These are phyloP conservation scores for Seison nebaliae DNA, from an alignment of 1,140 invertebrate species.

Conservation along the genomic window DNA sequence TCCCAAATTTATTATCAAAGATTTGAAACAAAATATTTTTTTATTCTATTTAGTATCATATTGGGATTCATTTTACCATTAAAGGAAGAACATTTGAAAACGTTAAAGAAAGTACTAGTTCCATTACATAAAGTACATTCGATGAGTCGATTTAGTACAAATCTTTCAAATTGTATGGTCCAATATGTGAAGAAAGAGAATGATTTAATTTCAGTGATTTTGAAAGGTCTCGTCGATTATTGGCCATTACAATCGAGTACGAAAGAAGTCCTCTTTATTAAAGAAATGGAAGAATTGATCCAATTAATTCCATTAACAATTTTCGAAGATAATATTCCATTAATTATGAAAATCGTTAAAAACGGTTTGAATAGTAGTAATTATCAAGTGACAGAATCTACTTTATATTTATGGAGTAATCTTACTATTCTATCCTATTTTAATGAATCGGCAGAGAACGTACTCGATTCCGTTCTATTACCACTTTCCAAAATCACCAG, in stretches of 20 bases:
- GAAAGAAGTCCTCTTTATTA: constrained; percentile 34
- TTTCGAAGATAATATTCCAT: too few species aligned
- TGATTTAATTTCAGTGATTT: constrained; percentile 40
- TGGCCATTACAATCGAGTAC: constrained; percentile 34
- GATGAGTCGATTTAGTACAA: constrained; percentile 66
- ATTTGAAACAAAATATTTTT: not conserved
- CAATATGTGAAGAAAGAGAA: constrained; percentile 89
- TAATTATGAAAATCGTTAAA: too few species aligned
- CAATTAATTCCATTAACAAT: too few species aligned
- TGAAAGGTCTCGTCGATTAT: constrained; percentile 31
- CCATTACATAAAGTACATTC: constrained; percentile 75
- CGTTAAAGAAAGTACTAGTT: constrained; percentile 56
- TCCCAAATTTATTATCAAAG: constrained; percentile 11
- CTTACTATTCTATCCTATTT: too few species aligned
- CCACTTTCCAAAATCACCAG: too few species aligned
- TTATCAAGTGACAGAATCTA: too few species aligned
- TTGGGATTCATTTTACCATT: constrained; percentile 71
- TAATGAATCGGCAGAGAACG: too few species aligned
- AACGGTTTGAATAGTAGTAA: too few species aligned
- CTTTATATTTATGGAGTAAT: too few species aligned
- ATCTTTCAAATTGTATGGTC: constrained; percentile 70
- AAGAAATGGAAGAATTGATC: constrained; percentile 33
- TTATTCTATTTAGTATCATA: constrained; percentile 46
- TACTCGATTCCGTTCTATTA: too few species aligned
- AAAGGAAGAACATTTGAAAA: constrained; percentile 31